Conservation (phyloP, 2,797 vertebrate species). For the Sebastes hubbsi region DNA sequence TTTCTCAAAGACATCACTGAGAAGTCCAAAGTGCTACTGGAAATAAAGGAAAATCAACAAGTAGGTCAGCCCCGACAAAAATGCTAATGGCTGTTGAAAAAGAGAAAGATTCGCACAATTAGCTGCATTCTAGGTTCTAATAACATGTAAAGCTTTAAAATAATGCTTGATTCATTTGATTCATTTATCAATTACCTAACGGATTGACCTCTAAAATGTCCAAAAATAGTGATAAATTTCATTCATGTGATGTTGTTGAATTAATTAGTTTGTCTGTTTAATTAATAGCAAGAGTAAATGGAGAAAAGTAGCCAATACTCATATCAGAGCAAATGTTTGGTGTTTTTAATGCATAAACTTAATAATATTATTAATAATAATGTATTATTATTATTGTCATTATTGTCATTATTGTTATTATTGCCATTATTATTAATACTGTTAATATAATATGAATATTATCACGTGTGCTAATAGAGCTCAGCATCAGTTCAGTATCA, state of each 20-base stretch:
- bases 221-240: neutral
- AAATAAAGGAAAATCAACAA: conserved; percentile 74
- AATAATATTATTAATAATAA: too few species aligned
- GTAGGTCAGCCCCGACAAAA: conserved; percentile 46
- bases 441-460: neutral
- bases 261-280: neutral
- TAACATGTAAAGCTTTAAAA: neutral
- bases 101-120: neutral
- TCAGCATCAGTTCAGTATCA: neutral
- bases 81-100: neutral
- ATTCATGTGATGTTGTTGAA: neutral
- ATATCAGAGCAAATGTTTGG: neutral
- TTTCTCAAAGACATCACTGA: conserved; percentile 92
- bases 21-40: conserved; percentile 76
- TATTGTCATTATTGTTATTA: neutral
- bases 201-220: neutral
- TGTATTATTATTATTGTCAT: too few species aligned
- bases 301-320: neutral
- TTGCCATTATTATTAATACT: neutral
- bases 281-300: neutral
- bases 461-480: neutral
- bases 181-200: neutral
- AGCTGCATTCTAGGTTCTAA: neutral
- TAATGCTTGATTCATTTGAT: neutral
- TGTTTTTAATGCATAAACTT: neutral